phyloP scores from a whole-genome alignment of 1,140 invertebrate genomes.

The Drosophila nigromelanica region DNA sequence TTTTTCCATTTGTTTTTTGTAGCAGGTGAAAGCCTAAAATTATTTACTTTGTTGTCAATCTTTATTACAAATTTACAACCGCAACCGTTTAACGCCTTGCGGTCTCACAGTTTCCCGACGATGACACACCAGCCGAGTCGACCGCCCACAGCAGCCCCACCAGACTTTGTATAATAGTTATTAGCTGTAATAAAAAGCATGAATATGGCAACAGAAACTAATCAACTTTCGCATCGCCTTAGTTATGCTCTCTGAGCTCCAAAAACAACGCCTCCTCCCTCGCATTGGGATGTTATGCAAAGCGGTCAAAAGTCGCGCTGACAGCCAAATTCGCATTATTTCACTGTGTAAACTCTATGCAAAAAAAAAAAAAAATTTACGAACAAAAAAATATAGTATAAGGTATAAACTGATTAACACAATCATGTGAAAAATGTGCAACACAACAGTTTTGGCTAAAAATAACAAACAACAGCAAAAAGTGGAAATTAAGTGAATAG shows the following conservation, averaged over 20 bases:
- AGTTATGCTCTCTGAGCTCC: constrained; percentile 31
- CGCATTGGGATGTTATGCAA: constrained; percentile 48
- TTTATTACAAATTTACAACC: constrained; percentile 60
- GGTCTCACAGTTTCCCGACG: constrained; percentile 22
- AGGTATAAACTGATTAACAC: constrained; percentile 64
- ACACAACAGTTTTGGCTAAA: constrained; percentile 55
- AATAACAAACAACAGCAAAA: constrained; percentile 56
- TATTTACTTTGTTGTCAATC: constrained; percentile 39
- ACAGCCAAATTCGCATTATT: constrained; percentile 55
- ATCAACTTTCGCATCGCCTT: constrained; percentile 35
- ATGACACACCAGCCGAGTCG: constrained; percentile 18
- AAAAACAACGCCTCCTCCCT: constrained; percentile 32
- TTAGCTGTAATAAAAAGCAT: constrained; percentile 32
- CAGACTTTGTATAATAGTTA: constrained; percentile 23
- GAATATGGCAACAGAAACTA: constrained; percentile 14
- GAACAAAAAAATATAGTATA: constrained; percentile 5
- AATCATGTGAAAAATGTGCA: constrained; percentile 75
- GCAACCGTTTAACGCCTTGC: constrained; percentile 66
- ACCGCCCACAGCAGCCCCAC: constrained; percentile 33
- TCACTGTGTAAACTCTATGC: constrained; percentile 21
- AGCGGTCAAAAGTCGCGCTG: constrained; percentile 51
- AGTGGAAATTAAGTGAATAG: constrained; percentile 69
- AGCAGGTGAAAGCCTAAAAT: constrained; percentile 68
- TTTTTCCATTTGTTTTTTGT: constrained; percentile 28
- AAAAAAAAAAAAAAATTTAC: constrained; percentile 2